A percentile compares a stretch with the other conserved stretches of the same genome.
phyloP scores from a whole-genome alignment of 2,888 invertebrate genomes.

The Athrips mouffetella region DNA sequence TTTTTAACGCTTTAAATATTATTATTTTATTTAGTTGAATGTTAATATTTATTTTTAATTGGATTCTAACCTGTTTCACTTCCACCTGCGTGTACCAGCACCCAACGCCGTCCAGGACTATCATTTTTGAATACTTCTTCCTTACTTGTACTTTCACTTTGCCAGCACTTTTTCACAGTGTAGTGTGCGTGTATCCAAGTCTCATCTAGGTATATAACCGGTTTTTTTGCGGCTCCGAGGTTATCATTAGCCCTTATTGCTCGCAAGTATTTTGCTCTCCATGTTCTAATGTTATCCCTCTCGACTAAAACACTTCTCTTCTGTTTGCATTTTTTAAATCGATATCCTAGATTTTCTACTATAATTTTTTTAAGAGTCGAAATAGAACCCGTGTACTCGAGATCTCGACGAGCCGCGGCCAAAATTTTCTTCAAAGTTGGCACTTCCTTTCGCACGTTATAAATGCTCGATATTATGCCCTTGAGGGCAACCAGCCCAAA shows the following conservation, averaged over 20 bases:
- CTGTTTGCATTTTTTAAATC: conserved; percentile 20
- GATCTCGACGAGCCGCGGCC: too few relatives aligned
- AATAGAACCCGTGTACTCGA: neutral
- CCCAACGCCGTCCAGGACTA: conserved; percentile 24
- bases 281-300: conserved; percentile 15
- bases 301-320: conserved; percentile 2
- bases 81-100: conserved; percentile 26
- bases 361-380: neutral
- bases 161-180: conserved; percentile 27
- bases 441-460: neutral
- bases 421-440: neutral
- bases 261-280: conserved; percentile 15
- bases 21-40: too few relatives aligned
- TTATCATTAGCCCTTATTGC: conserved; percentile 12
- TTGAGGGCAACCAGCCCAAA: too few relatives aligned
- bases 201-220: conserved; percentile 17
- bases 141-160: conserved; percentile 23
- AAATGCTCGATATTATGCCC: too few relatives aligned
- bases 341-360: conserved; percentile 16
- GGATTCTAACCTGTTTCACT: too few relatives aligned
- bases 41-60: too few relatives aligned
- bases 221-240: conserved; percentile 15
- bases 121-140: conserved; percentile 20
- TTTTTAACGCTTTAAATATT: too few relatives aligned
- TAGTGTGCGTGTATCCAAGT: conserved; percentile 21